Conservation (phyloP, 2,113 vertebrate genomes). For the Herpetotheres cachinnans region DNA sequence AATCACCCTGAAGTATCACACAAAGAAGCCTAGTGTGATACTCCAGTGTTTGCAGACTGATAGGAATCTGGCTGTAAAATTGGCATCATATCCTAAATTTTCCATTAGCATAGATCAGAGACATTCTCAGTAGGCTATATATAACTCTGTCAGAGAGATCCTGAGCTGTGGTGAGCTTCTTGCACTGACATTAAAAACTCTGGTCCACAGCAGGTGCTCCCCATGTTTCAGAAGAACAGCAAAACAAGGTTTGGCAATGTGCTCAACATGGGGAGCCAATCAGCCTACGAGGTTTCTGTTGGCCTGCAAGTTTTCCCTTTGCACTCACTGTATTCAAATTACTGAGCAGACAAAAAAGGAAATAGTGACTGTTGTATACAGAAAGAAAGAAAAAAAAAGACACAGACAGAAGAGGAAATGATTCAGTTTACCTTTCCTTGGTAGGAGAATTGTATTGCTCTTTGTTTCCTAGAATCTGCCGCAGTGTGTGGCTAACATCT, state of each 20-base stretch:
- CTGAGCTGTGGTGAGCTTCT: neutral
- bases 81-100: neutral
- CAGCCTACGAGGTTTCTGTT: neutral
- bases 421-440: slow-evolving; percentile 27
- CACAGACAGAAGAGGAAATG: slow-evolving; percentile 27
- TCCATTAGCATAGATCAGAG: neutral
- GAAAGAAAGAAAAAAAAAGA: neutral
- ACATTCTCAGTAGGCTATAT: neutral
- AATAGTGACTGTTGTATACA: slow-evolving; percentile 5
- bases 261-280: neutral
- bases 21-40: neutral
- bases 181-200: neutral
- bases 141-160: neutral
- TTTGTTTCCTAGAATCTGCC: neutral
- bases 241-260: neutral
- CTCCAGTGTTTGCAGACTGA: neutral
- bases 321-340: neutral
- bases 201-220: neutral
- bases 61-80: neutral
- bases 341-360: neutral
- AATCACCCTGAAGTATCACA: neutral
- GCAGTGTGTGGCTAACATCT: neutral
- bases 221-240: neutral
- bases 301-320: neutral
- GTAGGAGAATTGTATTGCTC: neutral